Conservation (phyloP, 2,888 invertebrate genomes). For the Sminthurides aquaticus region DNA sequence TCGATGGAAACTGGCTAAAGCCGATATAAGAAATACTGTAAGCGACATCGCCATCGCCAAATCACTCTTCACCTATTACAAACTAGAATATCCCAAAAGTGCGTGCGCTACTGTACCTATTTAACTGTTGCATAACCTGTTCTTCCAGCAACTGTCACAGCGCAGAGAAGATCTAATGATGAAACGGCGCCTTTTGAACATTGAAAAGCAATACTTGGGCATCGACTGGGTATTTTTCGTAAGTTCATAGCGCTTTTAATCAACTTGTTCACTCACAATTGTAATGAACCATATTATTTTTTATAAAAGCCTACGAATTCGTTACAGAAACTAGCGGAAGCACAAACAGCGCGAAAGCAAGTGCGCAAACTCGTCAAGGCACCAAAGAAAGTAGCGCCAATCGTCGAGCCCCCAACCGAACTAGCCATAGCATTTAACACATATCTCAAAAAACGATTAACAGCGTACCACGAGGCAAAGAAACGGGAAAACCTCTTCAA, state of each 20-base stretch:
- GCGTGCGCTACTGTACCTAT: too few relatives aligned
- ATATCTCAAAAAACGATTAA: conserved; percentile 18
- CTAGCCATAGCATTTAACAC: conserved; percentile 21
- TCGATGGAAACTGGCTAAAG: conserved; percentile 32
- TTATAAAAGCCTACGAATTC: too few relatives aligned
- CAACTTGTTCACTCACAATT: neutral
- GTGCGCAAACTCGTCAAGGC: neutral
- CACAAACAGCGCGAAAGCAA: neutral
- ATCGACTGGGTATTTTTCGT: conserved; percentile 40
- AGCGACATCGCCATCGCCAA: too few relatives aligned
- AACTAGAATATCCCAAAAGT: too few relatives aligned
- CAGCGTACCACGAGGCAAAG: conserved; percentile 21
- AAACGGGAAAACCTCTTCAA: too few relatives aligned
- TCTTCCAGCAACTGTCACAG: conserved; percentile 29
- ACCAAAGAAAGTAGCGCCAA: neutral
- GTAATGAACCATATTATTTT: too few relatives aligned
- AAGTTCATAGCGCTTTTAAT: conserved; percentile 5
- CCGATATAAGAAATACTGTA: conserved; percentile 37
- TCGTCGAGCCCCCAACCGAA: conserved; percentile 13
- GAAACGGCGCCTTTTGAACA: conserved; percentile 31
- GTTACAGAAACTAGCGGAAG: conserved; percentile 15
- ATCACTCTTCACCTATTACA: too few relatives aligned
- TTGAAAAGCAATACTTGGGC: conserved; percentile 35
- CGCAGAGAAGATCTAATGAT: conserved; percentile 31
- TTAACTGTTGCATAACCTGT: too few relatives aligned